Evolutionary conservation across 1,140 invertebrate species (phyloP).

Genomic region (Mycetomoellerius zeteki): DNA sequence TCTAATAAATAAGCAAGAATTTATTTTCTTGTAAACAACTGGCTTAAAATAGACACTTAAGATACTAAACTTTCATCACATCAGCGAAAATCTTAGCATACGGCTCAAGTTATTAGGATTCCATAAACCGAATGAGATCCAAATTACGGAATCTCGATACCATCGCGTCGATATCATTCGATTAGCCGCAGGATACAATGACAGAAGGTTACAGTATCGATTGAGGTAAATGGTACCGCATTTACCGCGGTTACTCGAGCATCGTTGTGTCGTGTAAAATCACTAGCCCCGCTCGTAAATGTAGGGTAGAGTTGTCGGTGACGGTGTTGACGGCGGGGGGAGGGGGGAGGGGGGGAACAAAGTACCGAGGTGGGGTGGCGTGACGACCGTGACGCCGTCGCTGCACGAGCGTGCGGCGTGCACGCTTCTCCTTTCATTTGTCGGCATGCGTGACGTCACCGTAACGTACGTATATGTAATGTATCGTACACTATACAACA

Average conservation of each 20-base stretch:
- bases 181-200: constrained; percentile 41
- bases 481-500: constrained; percentile 7
- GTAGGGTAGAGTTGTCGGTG: constrained; percentile 41
- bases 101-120: constrained; percentile 21
- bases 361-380: neutral
- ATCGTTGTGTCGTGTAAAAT: constrained; percentile 53
- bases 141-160: constrained; percentile 26
- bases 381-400: constrained; percentile 38
- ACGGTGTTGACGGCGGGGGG: constrained; percentile 4
- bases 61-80: neutral
- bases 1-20: neutral
- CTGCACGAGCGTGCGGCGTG: constrained; percentile 46
- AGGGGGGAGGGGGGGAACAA: no score
- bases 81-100: neutral
- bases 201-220: constrained; percentile 32
- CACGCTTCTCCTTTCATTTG: constrained; percentile 60
- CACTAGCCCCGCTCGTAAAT: constrained; percentile 44
- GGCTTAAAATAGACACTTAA: neutral
- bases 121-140: constrained; percentile 7
- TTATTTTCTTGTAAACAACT: neutral
- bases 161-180: constrained; percentile 48
- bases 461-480: constrained; percentile 18
- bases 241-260: constrained; percentile 51
- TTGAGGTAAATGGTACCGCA: constrained; percentile 28
- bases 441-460: constrained; percentile 42